phyloP scores from a whole-genome alignment of 2,113 vertebrate genomes.

The Actinemys pallida region DNA sequence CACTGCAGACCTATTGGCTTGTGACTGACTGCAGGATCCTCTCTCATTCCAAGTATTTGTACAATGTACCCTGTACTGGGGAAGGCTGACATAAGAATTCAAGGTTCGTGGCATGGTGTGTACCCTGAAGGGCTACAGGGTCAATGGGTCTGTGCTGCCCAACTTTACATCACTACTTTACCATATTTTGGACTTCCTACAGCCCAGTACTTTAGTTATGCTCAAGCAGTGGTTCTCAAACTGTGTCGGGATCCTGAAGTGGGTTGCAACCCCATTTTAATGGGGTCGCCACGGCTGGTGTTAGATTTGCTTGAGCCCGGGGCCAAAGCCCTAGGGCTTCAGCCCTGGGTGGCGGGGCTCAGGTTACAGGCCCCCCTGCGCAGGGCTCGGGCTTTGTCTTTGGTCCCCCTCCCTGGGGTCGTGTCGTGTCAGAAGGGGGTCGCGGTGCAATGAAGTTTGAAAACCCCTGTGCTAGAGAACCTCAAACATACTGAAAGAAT shows the following conservation, averaged over 20 bases:
- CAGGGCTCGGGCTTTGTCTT: no score
- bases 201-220: neutral
- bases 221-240: no score
- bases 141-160: accelerated
- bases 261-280: no score
- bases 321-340: no score
- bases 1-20: neutral
- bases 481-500: neutral
- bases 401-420: no score
- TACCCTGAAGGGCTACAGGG: accelerated
- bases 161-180: neutral
- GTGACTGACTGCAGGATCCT: accelerated
- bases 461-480: neutral
- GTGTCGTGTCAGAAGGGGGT: no score
- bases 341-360: no score
- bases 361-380: no score
- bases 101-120: accelerated
- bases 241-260: no score
- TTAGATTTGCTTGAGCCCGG: no score
- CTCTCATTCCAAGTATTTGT: neutral
- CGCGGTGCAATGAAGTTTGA: no score
- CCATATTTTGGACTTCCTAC: neutral
- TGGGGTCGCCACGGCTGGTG: no score
- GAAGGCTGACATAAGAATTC: neutral
- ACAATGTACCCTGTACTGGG: neutral